These are phyloP conservation scores for Exephanes ischioxanthus DNA, from an alignment of 2,888 invertebrate genomes.

Conservation along the genomic window DNA sequence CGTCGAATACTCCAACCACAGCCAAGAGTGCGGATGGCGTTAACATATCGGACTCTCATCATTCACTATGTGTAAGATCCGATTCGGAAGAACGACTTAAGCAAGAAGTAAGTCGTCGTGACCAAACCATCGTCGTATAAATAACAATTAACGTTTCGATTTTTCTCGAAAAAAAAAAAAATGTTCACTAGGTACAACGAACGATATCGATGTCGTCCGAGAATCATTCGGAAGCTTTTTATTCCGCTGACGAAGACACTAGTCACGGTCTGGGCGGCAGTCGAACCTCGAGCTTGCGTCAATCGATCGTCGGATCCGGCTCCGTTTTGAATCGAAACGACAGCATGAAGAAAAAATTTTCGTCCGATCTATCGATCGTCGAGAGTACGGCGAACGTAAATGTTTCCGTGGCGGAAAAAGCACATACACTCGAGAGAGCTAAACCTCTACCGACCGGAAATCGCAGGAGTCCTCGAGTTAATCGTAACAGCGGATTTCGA, in stretches of 20 bases:
- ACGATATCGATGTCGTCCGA: slow-evolving; percentile 95
- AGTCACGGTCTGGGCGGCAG: slow-evolving; percentile 87
- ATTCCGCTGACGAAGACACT: slow-evolving; percentile 96
- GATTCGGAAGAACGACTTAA: slow-evolving; percentile 87
- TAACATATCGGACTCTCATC: slow-evolving; percentile 89
- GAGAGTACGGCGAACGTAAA: slow-evolving; percentile 80
- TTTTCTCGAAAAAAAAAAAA: background rate
- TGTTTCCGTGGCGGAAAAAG: slow-evolving; percentile 77
- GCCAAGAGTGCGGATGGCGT: slow-evolving; percentile 85
- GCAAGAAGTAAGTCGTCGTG: slow-evolving; percentile 85
- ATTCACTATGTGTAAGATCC: slow-evolving; percentile 88
- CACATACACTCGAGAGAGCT: slow-evolving; percentile 81
- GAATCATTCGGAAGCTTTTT: slow-evolving; percentile 96
- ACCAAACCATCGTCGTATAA: background rate
- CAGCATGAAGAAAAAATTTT: slow-evolving; percentile 86
- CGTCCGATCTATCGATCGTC: slow-evolving; percentile 87
- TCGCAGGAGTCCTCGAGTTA: slow-evolving; percentile 77
- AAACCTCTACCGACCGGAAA: slow-evolving; percentile 75
- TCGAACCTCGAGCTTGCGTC: slow-evolving; percentile 89
- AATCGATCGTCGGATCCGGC: slow-evolving; percentile 88
- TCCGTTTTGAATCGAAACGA: slow-evolving; percentile 84
- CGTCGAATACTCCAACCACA: slow-evolving; percentile 83
- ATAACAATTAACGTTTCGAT: slow-evolving; percentile 27
- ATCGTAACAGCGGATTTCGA: slow-evolving; percentile 72
- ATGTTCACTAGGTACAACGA: slow-evolving; percentile 87